A percentile compares a stretch with the other conserved stretches of the same genome.
phyloP scores from a whole-genome alignment of 2,113 vertebrate species.

The Oophaga pumilio region DNA sequence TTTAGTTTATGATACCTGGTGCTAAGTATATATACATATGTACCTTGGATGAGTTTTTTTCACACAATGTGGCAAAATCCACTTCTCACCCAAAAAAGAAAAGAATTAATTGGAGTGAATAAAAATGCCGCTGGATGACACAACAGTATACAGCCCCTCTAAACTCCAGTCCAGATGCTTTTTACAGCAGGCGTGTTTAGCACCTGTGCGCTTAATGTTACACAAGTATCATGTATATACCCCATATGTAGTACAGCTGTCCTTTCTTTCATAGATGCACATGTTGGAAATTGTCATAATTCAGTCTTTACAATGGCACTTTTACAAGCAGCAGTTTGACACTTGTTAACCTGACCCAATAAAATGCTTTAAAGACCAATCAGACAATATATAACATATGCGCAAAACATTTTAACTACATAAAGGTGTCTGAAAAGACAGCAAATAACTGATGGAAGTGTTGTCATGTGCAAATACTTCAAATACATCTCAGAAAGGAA shows the following conservation, averaged over 20 bases:
- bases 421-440: background rate
- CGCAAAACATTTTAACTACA: background rate
- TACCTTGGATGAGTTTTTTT: no score
- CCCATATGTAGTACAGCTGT: background rate
- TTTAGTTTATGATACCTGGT: no score
- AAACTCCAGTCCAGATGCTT: background rate
- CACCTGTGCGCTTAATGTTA: background rate
- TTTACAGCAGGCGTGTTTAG: background rate
- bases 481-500: no score
- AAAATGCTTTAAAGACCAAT: background rate
- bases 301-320: background rate
- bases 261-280: background rate
- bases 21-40: no score
- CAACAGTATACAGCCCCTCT: no score
- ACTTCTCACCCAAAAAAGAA: background rate
- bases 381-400: background rate
- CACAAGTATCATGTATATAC: background rate
- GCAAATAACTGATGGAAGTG: background rate
- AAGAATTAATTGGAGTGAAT: background rate
- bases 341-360: background rate
- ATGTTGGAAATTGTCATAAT: background rate
- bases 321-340: background rate
- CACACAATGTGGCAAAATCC: no score
- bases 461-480: background rate
- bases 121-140: background rate